phyloP scores from a whole-genome alignment of 1,140 invertebrate genomes.

The Mizuhopecten yessoensis region DNA sequence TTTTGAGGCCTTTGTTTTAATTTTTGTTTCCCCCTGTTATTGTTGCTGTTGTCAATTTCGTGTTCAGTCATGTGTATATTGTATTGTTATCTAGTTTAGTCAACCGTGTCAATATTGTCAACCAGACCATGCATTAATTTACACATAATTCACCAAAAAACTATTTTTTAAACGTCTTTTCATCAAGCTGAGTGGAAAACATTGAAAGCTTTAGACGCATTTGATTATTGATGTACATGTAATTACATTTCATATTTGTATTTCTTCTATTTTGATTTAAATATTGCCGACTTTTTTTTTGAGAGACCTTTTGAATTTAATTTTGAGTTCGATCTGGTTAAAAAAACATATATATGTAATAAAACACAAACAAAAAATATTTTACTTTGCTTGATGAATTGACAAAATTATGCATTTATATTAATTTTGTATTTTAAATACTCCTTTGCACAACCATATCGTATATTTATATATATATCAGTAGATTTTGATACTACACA shows the following conservation, averaged over 20 bases:
- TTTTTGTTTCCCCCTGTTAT: not conserved
- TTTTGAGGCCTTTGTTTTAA: not conserved
- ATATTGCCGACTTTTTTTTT: not conserved
- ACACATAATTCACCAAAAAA: not conserved
- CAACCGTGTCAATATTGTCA: not conserved
- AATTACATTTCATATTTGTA: not conserved
- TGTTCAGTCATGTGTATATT: conserved; percentile 24
- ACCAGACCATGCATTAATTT: not conserved
- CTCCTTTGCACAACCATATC: conserved; percentile 3
- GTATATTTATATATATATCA: too few relatives aligned
- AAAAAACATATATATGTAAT: too few relatives aligned
- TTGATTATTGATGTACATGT: too few relatives aligned
- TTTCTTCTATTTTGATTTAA: not conserved
- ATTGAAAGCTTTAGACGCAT: too few relatives aligned
- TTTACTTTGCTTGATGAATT: conserved; percentile 6
- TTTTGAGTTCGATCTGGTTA: not conserved
- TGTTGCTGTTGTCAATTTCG: conserved; percentile 8
- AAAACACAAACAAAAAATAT: too few relatives aligned
- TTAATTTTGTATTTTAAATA: conserved; percentile 3
- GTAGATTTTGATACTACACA: not conserved
- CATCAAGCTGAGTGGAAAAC: not conserved
- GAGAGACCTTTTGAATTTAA: not conserved
- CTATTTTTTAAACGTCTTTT: not conserved
- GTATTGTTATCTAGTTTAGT: conserved; percentile 39
- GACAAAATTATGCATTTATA: not conserved